These are phyloP conservation scores for Lasioglossum baleicum DNA, from an alignment of 1,140 invertebrate genomes.

Conservation along the genomic window DNA sequence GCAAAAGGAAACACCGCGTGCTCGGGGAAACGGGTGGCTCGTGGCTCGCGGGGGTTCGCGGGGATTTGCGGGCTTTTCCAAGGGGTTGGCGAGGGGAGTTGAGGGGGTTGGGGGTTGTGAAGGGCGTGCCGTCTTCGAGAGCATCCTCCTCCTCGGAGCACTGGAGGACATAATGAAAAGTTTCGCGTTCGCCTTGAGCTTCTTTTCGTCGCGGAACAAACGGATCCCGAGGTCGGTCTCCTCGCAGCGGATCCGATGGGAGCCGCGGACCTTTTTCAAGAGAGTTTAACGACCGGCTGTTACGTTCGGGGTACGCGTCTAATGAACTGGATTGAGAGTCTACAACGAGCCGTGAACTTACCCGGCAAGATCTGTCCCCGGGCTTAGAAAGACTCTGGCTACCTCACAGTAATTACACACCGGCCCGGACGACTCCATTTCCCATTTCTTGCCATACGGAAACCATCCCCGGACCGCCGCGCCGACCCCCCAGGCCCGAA, in stretches of 20 bases:
- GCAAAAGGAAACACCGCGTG: no score
- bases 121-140: background rate
- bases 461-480: no score
- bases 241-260: background rate
- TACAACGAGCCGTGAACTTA: slow-evolving; percentile 30
- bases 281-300: background rate
- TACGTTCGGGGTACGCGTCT: slow-evolving; percentile 15
- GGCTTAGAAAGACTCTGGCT: slow-evolving; percentile 11
- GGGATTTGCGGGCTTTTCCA: background rate
- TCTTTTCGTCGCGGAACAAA: background rate
- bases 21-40: background rate
- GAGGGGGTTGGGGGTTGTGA: no score
- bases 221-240: background rate
- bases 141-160: background rate
- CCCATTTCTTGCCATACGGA: background rate
- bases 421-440: background rate
- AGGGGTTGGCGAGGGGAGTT: no score
- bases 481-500: no score
- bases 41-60: background rate
- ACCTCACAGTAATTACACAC: slow-evolving; percentile 21
- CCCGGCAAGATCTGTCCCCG: slow-evolving; percentile 12
- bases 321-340: slow-evolving; percentile 40
- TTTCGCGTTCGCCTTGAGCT: background rate
- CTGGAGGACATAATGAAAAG: slow-evolving; percentile 8
- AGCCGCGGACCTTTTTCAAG: background rate